A percentile compares a stretch with the other conserved stretches of the same genome.
Conservation (phyloP, 30 jellyfish, hydroid and myxozoan genomes). For the Chrysaora quinquecirrha region DNA sequence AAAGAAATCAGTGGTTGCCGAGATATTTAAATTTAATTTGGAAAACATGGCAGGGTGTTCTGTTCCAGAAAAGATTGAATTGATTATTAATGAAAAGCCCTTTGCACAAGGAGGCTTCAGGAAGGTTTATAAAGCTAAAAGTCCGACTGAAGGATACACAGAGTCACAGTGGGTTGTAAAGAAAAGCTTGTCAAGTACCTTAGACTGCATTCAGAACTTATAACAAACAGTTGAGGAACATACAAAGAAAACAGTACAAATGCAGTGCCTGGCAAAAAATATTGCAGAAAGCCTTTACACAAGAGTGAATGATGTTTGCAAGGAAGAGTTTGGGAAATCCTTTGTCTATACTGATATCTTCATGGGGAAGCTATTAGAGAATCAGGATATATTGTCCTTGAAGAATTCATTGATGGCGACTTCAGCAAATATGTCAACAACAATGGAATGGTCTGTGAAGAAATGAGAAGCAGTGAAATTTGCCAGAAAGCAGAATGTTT, state of each 20-base stretch:
- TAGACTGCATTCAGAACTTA: slow-evolving; percentile 2
- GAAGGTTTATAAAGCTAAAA: slow-evolving; percentile 23
- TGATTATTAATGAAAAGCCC: slow-evolving; percentile 1
- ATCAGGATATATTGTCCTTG: slow-evolving; percentile 3
- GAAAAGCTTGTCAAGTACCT: background rate
- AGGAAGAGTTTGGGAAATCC: slow-evolving; percentile 14
- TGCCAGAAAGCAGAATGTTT: slow-evolving; percentile 35
- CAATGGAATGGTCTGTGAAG: slow-evolving; percentile 37
- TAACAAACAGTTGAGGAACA: slow-evolving; percentile 19
- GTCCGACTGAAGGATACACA: slow-evolving; percentile 13
- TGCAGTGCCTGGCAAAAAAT: slow-evolving; percentile 27
- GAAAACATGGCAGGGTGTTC: slow-evolving; percentile 19
- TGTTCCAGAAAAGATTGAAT: slow-evolving; percentile 12
- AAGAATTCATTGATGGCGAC: slow-evolving; percentile 14
- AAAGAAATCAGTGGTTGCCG: slow-evolving; percentile 11
- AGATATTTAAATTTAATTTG: background rate
- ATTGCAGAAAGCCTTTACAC: slow-evolving; percentile 3
- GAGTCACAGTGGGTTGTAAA: background rate
- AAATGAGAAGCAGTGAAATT: slow-evolving; percentile 9
- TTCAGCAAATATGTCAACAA: slow-evolving; percentile 47
- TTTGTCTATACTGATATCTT: slow-evolving; percentile 18
- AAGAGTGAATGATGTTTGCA: slow-evolving; percentile 8
- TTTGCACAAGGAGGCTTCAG: slow-evolving; percentile 44
- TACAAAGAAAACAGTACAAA: slow-evolving; percentile 27
- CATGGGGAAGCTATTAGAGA: slow-evolving; percentile 17